phyloP scores from a whole-genome alignment of 1,140 invertebrate genomes.

The Pinna nobilis region DNA sequence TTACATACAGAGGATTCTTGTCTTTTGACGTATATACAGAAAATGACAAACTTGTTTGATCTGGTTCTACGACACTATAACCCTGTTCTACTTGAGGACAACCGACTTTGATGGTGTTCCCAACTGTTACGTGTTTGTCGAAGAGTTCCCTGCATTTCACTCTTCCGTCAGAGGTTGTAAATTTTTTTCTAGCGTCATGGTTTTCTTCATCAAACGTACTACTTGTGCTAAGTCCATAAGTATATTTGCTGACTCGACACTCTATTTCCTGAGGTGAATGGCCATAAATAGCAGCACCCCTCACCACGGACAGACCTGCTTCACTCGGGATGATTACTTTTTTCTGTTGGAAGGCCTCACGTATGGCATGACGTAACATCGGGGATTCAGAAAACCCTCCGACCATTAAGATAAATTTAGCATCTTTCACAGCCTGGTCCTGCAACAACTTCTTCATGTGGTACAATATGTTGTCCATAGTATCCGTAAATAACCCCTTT shows the following conservation, averaged over 20 bases:
- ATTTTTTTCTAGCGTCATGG: background rate
- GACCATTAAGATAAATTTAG: constrained; percentile 28
- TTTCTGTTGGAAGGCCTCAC: background rate
- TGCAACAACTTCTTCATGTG: constrained; percentile 18
- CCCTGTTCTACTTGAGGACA: background rate
- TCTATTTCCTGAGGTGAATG: background rate
- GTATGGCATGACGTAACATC: constrained; percentile 23
- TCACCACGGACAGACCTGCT: constrained; percentile 32
- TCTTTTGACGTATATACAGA: constrained; percentile 3
- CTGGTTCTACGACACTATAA: background rate
- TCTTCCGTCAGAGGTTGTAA: background rate
- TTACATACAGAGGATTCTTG: too few relatives aligned
- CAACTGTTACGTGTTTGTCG: constrained; percentile 4
- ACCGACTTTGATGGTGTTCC: background rate
- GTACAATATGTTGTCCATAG: constrained; percentile 4
- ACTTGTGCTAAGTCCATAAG: constrained; percentile 3
- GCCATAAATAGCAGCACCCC: constrained; percentile 34
- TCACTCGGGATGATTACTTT: constrained; percentile 33
- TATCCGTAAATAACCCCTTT: constrained; percentile 20
- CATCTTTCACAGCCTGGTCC: background rate
- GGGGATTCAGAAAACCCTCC: constrained; percentile 38
- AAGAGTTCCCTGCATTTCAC: constrained; percentile 7
- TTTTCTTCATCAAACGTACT: background rate
- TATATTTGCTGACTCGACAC: constrained; percentile 6
- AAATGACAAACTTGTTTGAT: background rate